These are phyloP conservation scores for Limonius californicus DNA, from an alignment of 1,140 invertebrate species.

Conservation along the genomic window DNA sequence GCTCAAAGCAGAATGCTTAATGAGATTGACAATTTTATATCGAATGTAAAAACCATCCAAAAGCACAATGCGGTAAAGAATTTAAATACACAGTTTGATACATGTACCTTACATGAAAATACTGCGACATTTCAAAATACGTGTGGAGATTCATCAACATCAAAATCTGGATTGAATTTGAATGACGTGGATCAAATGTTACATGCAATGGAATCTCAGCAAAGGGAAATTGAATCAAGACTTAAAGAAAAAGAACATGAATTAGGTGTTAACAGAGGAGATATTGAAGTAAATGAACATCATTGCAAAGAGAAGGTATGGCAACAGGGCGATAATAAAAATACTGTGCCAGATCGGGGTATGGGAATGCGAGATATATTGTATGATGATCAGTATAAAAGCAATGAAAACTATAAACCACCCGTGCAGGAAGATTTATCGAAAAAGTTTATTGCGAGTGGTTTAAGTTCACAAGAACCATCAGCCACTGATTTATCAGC, in stretches of 20 bases:
- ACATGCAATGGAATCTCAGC: slow-evolving; percentile 22
- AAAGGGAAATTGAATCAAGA: slow-evolving; percentile 18
- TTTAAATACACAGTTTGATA: slow-evolving; percentile 19
- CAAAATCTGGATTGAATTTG: slow-evolving; percentile 18
- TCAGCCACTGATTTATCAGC: not conserved
- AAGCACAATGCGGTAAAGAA: slow-evolving; percentile 31
- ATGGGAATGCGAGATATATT: slow-evolving; percentile 38
- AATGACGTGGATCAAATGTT: slow-evolving; percentile 25
- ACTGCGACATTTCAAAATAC: no score
- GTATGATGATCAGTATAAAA: not conserved
- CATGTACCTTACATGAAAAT: not conserved
- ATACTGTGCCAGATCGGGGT: slow-evolving; percentile 45
- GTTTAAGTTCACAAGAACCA: not conserved
- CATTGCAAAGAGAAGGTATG: slow-evolving; percentile 41
- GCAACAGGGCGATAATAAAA: slow-evolving; percentile 39
- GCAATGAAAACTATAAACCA: not conserved
- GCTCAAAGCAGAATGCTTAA: slow-evolving; percentile 31
- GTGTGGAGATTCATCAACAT: no score
- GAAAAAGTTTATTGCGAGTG: not conserved
- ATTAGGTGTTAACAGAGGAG: slow-evolving; percentile 39
- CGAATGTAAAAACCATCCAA: slow-evolving; percentile 52
- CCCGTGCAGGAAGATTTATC: not conserved
- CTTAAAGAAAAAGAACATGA: slow-evolving; percentile 15
- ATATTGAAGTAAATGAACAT: slow-evolving; percentile 38
- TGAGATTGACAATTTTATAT: slow-evolving; percentile 55